Base-by-base conservation (phyloP, 2,113 vertebrate genomes). In the Nesogale talazaci region DNA sequence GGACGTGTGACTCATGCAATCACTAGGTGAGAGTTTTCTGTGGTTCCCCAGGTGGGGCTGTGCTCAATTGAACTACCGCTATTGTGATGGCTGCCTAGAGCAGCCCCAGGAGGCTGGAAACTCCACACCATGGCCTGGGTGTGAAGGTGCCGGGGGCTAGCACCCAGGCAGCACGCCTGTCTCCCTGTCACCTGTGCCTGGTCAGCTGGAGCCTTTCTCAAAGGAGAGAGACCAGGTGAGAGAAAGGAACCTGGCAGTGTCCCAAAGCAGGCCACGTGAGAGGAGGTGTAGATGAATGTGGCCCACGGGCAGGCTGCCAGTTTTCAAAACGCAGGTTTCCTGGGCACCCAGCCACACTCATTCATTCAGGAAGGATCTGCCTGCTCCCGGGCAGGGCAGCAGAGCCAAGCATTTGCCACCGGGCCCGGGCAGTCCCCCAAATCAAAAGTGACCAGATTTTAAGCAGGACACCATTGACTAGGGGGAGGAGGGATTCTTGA, bases 21-120 rank as follows among this genome's bases (percentile, higher is more conserved):
- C 87, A 76, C 63, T 22, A 29, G 59, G 80, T 79, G 72, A n/a
- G 72, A 76, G 17, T 20, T 74, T 42, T 69, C 67, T 52, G 25
- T 31, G 38, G 31, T 22, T 56, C 17, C 14, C 61, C 69, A 46
- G 61, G 29, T 5, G 67, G 81, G 74, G 40, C 34, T 57, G 23
- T 87, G 83, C 81, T 90, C 89, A 93, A 91, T 87, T 91, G 91
- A 95, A 67, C 86, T 2, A 25, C 74, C 46, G 56, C 65, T 84
- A 95, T 84, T 69, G 36, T 84, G 77, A 74, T 70, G 74, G 70
- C 69, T 78, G 31, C 83, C 81, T 57, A 34, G 14, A 56, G 20
- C 10, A 34, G 72, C 61, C 23, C 38, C 40, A 46, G 38, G 74
- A 87, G 56, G 29, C 52, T 17, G 42, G 72, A 67, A 74, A 86